Evolutionary conservation across 2,888 invertebrate genomes (phyloP).

Genomic region (Molanna angustata): DNA sequence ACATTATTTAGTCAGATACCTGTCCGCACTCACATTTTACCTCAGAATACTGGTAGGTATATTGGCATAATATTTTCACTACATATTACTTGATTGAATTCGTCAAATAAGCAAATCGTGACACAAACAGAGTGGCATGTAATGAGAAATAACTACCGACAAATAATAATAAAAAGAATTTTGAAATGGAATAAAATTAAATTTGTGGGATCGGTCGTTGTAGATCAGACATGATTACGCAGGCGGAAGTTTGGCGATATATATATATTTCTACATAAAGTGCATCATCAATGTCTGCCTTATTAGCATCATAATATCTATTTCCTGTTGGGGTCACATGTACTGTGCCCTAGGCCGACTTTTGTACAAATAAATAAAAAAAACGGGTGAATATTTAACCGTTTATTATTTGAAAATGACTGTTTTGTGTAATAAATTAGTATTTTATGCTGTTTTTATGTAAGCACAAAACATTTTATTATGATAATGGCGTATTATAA

Average conservation of each 20-base stretch:
- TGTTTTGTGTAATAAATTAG: constrained; percentile 26
- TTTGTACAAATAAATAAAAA: constrained; percentile 9
- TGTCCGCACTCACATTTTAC: no score
- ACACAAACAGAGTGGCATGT: no score
- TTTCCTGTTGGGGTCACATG: constrained; percentile 23
- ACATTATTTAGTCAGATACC: no score
- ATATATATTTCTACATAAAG: constrained; percentile 5
- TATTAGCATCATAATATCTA: constrained; percentile 32
- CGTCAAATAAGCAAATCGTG: no score
- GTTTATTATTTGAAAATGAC: constrained; percentile 24
- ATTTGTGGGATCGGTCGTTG: no score
- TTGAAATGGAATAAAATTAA: no score
- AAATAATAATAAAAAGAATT: no score
- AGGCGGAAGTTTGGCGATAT: neutral
- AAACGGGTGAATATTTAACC: constrained; percentile 17
- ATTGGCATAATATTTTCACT: no score
- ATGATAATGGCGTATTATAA: constrained; percentile 16
- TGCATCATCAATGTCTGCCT: constrained; percentile 13
- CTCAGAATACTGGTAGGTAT: no score
- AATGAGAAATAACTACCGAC: no score
- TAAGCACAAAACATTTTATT: constrained; percentile 14
- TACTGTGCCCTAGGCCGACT: constrained; percentile 11
- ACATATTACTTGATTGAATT: no score
- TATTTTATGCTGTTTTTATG: constrained; percentile 22
- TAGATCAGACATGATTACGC: no score